Evolutionary conservation across 2,797 vertebrate genomes (phyloP).

Genomic region (Acrossocheilus fasciatus): DNA sequence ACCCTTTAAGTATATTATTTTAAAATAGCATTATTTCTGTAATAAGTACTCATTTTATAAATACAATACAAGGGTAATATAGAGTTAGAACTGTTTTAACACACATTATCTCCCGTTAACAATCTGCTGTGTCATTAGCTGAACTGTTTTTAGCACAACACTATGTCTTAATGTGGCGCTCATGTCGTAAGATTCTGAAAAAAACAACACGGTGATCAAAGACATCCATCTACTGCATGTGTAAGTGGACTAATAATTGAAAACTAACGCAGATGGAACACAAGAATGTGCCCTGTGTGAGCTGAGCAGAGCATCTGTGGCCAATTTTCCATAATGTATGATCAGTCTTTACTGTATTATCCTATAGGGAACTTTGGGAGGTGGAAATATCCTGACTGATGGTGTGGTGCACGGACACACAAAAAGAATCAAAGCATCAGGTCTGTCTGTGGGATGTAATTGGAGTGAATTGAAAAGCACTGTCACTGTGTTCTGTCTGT

Average conservation of each 20-base stretch:
- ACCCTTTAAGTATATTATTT: too few relatives aligned
- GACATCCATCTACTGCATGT: not conserved
- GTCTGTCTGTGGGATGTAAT: slow-evolving; percentile 28
- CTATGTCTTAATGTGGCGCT: not conserved
- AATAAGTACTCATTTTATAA: not conserved
- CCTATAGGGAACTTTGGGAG: slow-evolving; percentile 14
- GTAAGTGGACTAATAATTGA: not conserved
- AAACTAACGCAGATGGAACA: not conserved
- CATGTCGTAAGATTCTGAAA: not conserved
- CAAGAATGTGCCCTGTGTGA: slow-evolving; percentile 3
- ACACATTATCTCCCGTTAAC: not conserved
- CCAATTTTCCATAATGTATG: slow-evolving; percentile 7
- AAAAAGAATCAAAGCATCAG: slow-evolving; percentile 9
- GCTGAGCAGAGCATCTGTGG: not conserved
- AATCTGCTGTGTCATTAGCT: not conserved
- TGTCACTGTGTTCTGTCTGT: slow-evolving; percentile 32
- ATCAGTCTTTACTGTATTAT: slow-evolving; percentile 3
- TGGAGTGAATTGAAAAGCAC: slow-evolving; percentile 29
- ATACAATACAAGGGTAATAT: not conserved
- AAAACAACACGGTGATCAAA: not conserved
- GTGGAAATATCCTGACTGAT: slow-evolving; percentile 19
- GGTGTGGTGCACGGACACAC: slow-evolving; percentile 11
- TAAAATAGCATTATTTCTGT: not conserved
- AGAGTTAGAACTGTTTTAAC: not conserved
- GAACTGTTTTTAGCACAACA: not conserved